Base-by-base conservation (phyloP, 2,888 invertebrate genomes). In the Hipparchia semele region DNA sequence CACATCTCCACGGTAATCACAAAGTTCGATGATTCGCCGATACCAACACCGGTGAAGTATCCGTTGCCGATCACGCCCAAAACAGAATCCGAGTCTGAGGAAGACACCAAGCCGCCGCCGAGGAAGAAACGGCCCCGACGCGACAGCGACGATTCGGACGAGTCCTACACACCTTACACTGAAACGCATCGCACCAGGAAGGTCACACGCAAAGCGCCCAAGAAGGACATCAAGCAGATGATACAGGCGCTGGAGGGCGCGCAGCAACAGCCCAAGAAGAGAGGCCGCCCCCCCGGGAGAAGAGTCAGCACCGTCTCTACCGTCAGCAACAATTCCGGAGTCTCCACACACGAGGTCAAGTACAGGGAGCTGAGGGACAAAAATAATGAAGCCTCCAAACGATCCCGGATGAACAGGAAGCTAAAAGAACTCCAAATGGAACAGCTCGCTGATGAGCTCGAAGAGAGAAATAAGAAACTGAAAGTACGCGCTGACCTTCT, bases 331-430 rank as follows among this genome's bases (percentile, higher is more conserved):
- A 91, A 84, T 84, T 90, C 83, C 72, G 93, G 89, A 70, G 81
- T 84, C 62, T 91, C 94, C 75, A 89, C 89, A 75, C 87, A 90
- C 56, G 95, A 94, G 77, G 84, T 86, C 64, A 95, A 94, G 77
- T 97, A 97, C 84, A 91, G 96, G 68, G 96, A 96, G 82, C 92
- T 96, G 77, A 90, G 97, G 72, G 96, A 96, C 83, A 96, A 96
- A 84, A 97, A 97, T 87, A 97, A 97, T 84, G 96, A 96, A 87
- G 97, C 97, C 61, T 97, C 97, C 60, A 94, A 97, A 80, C 95
- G 95, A 79, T 97, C 97, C 1, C 91, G 97, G 77, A 95, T 96
- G 91, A 97, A 96, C 81, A 95, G 96, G 78, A 97, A 96, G 87
- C 89, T 88, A 82, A 95, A 92, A 81, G 91, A 89, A 77, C 82